Percentiles rank a stretch among this genome's conserved stretches.
phyloP scores from a whole-genome alignment of 35 echinoderm and acorn worm species.

The Amphiura filiformis region DNA sequence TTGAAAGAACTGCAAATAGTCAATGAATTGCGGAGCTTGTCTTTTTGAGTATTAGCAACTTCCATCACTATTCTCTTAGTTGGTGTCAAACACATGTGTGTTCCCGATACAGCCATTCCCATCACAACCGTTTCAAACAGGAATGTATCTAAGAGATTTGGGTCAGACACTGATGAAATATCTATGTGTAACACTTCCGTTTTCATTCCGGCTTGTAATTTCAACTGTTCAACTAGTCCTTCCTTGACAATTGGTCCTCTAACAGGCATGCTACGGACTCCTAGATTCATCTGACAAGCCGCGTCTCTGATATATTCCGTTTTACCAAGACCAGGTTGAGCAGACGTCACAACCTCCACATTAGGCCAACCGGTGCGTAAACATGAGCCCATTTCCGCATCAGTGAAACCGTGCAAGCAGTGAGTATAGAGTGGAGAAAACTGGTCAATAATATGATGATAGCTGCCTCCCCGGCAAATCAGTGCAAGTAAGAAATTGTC shows the following conservation, averaged over 20 bases:
- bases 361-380: slow-evolving; percentile 18
- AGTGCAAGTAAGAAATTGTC: slow-evolving; percentile 10
- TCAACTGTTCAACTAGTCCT: slow-evolving; percentile 11
- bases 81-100: neutral
- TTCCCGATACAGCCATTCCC: slow-evolving; percentile 21
- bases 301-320: slow-evolving; percentile 17
- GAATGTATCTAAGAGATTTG: slow-evolving; percentile 22
- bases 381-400: slow-evolving; percentile 28
- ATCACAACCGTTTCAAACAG: slow-evolving; percentile 24
- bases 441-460: slow-evolving; percentile 46
- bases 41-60: slow-evolving; percentile 31
- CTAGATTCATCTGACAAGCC: neutral
- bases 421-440: slow-evolving; percentile 39
- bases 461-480: slow-evolving; percentile 30
- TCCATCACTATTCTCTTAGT: slow-evolving; percentile 9
- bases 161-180: slow-evolving; percentile 7
- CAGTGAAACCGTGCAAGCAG: slow-evolving; percentile 15
- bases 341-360: slow-evolving; percentile 36
- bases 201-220: neutral
- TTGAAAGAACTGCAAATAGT: slow-evolving; percentile 34
- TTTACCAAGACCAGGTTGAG: slow-evolving; percentile 27
- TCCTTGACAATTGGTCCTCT: slow-evolving; percentile 25
- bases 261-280: neutral
- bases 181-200: slow-evolving; percentile 22
- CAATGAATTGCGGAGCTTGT: slow-evolving; percentile 9